Conservation (phyloP, 1,140 invertebrate genomes). For the Prorops nasuta region DNA sequence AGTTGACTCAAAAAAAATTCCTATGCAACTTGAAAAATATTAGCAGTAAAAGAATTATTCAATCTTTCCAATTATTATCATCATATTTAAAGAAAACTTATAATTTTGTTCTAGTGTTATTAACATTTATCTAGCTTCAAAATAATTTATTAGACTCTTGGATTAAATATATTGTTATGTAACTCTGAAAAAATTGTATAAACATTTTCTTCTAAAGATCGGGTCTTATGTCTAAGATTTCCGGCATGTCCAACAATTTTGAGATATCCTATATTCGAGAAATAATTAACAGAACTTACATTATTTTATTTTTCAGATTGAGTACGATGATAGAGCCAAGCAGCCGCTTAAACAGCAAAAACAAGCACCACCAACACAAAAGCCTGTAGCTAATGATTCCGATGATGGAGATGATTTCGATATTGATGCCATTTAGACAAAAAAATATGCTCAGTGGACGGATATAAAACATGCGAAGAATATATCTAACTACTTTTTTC, state of each 20-base stretch:
- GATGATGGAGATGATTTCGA: slow-evolving; percentile 81
- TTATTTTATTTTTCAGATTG: slow-evolving; percentile 63
- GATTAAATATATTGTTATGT: too few relatives aligned
- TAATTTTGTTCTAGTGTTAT: too few relatives aligned
- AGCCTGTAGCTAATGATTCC: slow-evolving; percentile 59
- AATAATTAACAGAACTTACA: neutral
- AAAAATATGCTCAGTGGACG: slow-evolving; percentile 18
- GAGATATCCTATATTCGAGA: too few relatives aligned
- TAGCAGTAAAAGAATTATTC: too few relatives aligned
- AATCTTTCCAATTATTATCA: too few relatives aligned
- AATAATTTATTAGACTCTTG: neutral
- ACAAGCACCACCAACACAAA: slow-evolving; percentile 46
- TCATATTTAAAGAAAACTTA: too few relatives aligned
- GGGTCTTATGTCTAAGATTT: too few relatives aligned
- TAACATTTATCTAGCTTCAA: slow-evolving; percentile 5
- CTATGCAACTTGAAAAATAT: too few relatives aligned
- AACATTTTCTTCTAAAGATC: too few relatives aligned
- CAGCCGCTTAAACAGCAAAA: slow-evolving; percentile 70
- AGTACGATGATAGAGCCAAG: slow-evolving; percentile 83
- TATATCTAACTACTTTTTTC: slow-evolving; percentile 22
- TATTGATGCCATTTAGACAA: slow-evolving; percentile 86
- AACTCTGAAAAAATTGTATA: too few relatives aligned
- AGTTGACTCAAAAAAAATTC: too few relatives aligned
- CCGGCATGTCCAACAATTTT: too few relatives aligned
- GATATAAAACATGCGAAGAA: slow-evolving; percentile 3